Conservation (phyloP, 1,140 invertebrate genomes). For the Drosophila lowei region DNA sequence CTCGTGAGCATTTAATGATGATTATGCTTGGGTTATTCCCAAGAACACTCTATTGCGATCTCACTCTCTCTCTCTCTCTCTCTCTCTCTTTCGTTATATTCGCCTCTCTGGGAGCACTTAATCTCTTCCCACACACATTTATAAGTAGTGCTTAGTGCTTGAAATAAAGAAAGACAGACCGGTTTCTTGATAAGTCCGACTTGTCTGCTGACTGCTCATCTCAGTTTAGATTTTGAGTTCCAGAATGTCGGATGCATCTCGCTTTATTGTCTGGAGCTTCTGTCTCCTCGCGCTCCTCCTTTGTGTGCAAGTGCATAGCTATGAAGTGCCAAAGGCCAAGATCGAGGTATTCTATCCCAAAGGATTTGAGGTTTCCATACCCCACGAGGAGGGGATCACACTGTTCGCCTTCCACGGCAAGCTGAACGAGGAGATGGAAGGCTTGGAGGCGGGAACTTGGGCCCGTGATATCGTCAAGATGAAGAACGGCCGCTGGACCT, state of each 20-base stretch:
- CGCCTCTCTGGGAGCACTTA: too few relatives aligned
- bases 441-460: slow-evolving; percentile 88
- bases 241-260: slow-evolving; percentile 37
- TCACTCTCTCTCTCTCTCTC: too few relatives aligned
- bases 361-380: slow-evolving; percentile 86
- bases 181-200: slow-evolving; percentile 67
- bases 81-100: too few relatives aligned
- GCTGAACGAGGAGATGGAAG: slow-evolving; percentile 89
- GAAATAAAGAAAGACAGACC: slow-evolving; percentile 46
- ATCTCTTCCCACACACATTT: background rate
- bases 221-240: slow-evolving; percentile 30
- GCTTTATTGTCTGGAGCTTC: slow-evolving; percentile 8
- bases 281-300: slow-evolving; percentile 9
- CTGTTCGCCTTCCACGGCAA: slow-evolving; percentile 90
- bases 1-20: too few relatives aligned
- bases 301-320: slow-evolving; percentile 47
- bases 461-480: slow-evolving; percentile 87
- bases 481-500: slow-evolving; percentile 88
- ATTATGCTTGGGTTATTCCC: too few relatives aligned
- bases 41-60: too few relatives aligned
- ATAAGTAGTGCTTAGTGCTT: too few relatives aligned
- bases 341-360: slow-evolving; percentile 86
- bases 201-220: slow-evolving; percentile 30
- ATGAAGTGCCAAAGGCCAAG: slow-evolving; percentile 85
- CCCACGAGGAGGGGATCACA: slow-evolving; percentile 87